Evolutionary conservation across 2,113 vertebrate genomes (phyloP).

Genomic region (Psilopogon haemacephalus): DNA sequence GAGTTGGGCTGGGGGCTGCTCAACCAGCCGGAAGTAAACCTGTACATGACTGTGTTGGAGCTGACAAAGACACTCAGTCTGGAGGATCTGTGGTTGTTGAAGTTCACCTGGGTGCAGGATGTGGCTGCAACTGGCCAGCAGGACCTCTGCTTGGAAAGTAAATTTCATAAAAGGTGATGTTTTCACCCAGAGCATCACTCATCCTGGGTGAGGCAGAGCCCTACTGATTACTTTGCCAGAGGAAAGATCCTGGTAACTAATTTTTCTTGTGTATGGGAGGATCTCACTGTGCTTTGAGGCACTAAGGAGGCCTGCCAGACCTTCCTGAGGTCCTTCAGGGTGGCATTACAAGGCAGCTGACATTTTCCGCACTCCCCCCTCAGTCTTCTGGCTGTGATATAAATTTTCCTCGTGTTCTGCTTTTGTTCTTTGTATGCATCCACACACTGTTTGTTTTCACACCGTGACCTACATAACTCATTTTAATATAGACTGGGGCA

Average conservation of each 20-base stretch:
- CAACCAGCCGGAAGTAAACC: background rate
- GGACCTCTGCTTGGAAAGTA: background rate
- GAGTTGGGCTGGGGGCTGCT: background rate
- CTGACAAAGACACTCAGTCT: background rate
- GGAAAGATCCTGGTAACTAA: background rate
- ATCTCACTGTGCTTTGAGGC: background rate
- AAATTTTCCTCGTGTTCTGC: conserved; percentile 26
- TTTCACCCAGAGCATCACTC: background rate
- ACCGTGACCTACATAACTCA: conserved; percentile 16
- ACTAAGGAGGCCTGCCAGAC: background rate
- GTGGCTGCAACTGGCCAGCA: background rate
- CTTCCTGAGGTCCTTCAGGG: background rate
- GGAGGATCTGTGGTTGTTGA: background rate
- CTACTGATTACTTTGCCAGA: background rate
- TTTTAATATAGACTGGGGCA: background rate
- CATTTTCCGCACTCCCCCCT: conserved; percentile 7
- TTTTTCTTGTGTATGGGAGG: background rate
- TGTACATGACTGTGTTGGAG: rapidly evolving
- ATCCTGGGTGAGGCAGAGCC: background rate
- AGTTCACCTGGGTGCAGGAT: background rate
- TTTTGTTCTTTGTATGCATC: background rate
- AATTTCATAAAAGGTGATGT: background rate
- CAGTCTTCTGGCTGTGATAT: background rate
- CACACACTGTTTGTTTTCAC: conserved; percentile 8
- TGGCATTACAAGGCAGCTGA: background rate